These are phyloP conservation scores for Pristionchus arcanus DNA, from an alignment of 2,888 invertebrate species.

Conservation along the genomic window DNA sequence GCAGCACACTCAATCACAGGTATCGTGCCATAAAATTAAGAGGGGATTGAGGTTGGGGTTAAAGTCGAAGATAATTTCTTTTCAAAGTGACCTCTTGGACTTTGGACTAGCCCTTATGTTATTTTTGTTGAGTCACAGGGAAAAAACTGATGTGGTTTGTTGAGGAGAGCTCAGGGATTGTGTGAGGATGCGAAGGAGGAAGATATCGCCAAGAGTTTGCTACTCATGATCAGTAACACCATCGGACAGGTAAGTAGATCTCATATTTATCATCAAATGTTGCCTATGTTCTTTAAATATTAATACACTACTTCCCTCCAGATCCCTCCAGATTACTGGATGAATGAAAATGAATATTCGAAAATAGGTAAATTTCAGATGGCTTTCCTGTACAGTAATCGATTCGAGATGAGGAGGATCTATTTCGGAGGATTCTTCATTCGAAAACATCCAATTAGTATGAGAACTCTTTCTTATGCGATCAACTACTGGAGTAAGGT, in stretches of 20 bases:
- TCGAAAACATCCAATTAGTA: conserved; percentile 85
- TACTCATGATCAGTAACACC: conserved; percentile 86
- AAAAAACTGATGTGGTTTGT: neutral
- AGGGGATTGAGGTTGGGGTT: neutral
- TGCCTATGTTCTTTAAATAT: neutral
- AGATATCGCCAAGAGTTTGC: conserved; percentile 83
- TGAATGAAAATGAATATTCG: neutral
- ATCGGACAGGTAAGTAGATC: conserved; percentile 82
- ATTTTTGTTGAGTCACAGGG: neutral
- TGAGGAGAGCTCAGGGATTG: conserved; percentile 27
- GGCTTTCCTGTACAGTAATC: conserved; percentile 85
- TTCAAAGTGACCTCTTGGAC: neutral
- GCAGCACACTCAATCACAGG: conserved; percentile 52
- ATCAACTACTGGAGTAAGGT: conserved; percentile 86
- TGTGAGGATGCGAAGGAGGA: conserved; percentile 54
- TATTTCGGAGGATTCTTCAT: conserved; percentile 88
- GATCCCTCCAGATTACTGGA: neutral
- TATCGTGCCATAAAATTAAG: neutral
- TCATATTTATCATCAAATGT: neutral
- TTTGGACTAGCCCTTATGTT: neutral
- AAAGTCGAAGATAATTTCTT: neutral
- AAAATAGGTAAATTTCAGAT: conserved; percentile 81
- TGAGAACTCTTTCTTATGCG: conserved; percentile 86
- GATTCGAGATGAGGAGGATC: conserved; percentile 84
- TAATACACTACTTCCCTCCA: neutral